phyloP scores from a whole-genome alignment of 2,888 invertebrate species.

The Sesamia inferens region DNA sequence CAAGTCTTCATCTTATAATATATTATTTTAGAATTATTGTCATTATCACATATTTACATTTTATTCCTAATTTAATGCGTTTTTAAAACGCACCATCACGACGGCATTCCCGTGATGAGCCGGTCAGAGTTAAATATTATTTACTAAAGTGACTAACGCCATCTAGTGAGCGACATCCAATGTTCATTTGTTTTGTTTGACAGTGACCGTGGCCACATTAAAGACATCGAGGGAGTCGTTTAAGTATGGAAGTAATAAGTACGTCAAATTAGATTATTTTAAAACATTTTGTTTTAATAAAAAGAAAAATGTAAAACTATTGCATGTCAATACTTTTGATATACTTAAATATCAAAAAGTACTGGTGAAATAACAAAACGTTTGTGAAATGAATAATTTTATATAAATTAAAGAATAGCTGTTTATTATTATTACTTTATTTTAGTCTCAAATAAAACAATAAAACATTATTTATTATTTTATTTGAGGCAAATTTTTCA shows the following conservation, averaged over 20 bases:
- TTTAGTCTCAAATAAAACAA: too few relatives aligned
- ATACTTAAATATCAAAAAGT: constrained; percentile 10
- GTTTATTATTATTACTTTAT: too few relatives aligned
- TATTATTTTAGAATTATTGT: constrained; percentile 42
- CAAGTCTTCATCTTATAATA: constrained; percentile 57
- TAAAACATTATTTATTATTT: neutral
- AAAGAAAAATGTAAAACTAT: neutral
- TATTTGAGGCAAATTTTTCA: too few relatives aligned
- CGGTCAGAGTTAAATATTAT: constrained; percentile 31
- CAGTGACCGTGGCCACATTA: neutral
- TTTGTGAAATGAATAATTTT: constrained; percentile 12
- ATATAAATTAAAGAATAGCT: neutral
- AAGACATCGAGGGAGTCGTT: constrained; percentile 1
- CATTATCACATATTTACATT: constrained; percentile 66
- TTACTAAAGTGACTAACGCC: constrained; percentile 44
- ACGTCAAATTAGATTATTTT: constrained; percentile 12
- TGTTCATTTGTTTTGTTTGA: constrained; percentile 16
- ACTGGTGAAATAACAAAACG: constrained; percentile 15
- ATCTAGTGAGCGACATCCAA: constrained; percentile 35
- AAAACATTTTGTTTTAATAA: neutral
- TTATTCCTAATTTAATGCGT: constrained; percentile 38
- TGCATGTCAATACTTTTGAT: constrained; percentile 5
- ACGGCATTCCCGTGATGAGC: constrained; percentile 18
- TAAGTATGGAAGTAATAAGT: neutral
- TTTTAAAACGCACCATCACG: constrained; percentile 52